Conservation (phyloP, 37 sponge, comb jelly and placozoan genomes). For the Petrosia ficiformis region DNA sequence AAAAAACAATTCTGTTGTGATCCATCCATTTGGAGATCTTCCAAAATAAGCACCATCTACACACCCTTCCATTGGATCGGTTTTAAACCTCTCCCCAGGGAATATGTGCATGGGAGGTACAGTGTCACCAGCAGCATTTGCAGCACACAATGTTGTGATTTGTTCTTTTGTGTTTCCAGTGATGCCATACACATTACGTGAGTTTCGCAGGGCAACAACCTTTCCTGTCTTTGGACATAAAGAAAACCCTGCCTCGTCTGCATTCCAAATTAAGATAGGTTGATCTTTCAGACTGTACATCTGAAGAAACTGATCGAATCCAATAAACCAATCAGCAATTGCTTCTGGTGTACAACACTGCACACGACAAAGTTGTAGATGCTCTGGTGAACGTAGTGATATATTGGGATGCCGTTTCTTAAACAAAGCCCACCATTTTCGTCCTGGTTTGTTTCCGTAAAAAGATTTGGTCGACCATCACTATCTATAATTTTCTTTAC, state of each 20-base stretch:
- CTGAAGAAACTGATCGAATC: too few relatives aligned
- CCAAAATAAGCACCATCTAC: conserved; percentile 57
- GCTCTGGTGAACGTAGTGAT: conserved; percentile 2
- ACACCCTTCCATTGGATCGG: conserved; percentile 46
- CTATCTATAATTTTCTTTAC: too few relatives aligned
- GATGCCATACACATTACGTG: background rate
- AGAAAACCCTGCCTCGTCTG: conserved; percentile 35
- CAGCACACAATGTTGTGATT: conserved; percentile 37
- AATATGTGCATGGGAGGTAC: conserved; percentile 35
- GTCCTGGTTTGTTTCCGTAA: conserved; percentile 15
- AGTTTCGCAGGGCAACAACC: conserved; percentile 12
- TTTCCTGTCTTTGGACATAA: conserved; percentile 21
- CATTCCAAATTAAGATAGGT: conserved; percentile 21
- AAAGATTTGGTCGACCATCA: conserved; percentile 10
- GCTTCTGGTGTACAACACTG: too few relatives aligned
- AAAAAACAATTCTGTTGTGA: conserved; percentile 31
- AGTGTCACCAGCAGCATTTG: conserved; percentile 26
- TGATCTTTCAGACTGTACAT: conserved; percentile 4
- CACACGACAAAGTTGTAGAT: background rate
- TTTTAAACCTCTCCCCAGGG: conserved; percentile 22
- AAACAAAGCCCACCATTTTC: too few relatives aligned
- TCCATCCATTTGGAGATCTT: conserved; percentile 46
- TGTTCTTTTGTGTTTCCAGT: conserved; percentile 28
- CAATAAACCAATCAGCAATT: too few relatives aligned
- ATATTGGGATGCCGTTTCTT: background rate